phyloP scores from a whole-genome alignment of 2,113 vertebrate genomes.

The Lates calcarifer region DNA sequence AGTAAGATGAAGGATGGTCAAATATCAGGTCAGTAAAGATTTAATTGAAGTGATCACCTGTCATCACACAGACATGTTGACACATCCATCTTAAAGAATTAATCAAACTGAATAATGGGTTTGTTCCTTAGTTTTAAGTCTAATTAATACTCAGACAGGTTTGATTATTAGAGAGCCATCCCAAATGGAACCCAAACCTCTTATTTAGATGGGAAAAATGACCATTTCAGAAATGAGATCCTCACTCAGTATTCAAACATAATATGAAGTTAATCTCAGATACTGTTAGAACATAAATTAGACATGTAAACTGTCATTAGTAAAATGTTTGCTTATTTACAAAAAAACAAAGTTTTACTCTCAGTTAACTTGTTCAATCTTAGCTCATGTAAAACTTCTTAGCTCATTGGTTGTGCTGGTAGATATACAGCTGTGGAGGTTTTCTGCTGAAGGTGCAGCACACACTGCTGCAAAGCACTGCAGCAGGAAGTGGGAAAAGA shows the following conservation, averaged over 20 bases:
- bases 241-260: background rate
- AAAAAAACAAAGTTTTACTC: background rate
- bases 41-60: background rate
- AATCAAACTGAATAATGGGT: background rate
- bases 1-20: too few species aligned
- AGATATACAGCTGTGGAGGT: background rate
- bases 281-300: too few species aligned
- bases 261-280: background rate
- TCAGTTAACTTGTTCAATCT: background rate
- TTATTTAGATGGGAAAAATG: too few species aligned
- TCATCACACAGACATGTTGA: too few species aligned
- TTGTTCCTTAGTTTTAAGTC: background rate
- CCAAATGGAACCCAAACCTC: too few species aligned
- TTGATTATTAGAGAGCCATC: too few species aligned
- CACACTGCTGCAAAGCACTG: constrained; percentile 7
- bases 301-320: background rate
- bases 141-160: too few species aligned
- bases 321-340: background rate
- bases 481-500: constrained; percentile 8
- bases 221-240: background rate
- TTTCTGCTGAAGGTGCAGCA: constrained; percentile 13
- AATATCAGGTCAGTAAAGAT: background rate
- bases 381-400: background rate
- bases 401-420: background rate
- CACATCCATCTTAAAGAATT: too few species aligned